Conservation (phyloP, 2,888 invertebrate genomes). For the Parnassius smintheus region DNA sequence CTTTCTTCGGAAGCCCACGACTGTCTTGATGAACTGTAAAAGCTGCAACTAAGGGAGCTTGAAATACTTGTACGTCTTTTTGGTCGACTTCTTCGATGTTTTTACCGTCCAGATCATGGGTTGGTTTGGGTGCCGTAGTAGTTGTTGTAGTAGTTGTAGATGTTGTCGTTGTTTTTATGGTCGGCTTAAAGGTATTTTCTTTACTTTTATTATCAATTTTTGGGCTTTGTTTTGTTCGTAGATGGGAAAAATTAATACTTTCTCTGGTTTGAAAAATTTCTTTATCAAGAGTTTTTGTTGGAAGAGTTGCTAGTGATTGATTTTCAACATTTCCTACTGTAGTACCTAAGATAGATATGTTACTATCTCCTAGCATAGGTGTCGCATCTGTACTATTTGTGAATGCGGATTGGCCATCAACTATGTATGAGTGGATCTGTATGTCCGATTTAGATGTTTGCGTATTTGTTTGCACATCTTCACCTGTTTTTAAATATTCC, state of each 20-base stretch:
- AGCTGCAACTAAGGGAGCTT: conserved; percentile 90
- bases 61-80: conserved; percentile 88
- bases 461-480: conserved; percentile 45
- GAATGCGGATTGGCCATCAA: conserved; percentile 72
- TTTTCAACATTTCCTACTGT: conserved; percentile 75
- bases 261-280: conserved; percentile 71
- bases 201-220: conserved; percentile 41
- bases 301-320: conserved; percentile 59
- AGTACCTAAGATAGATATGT: conserved; percentile 69
- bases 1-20: conserved; percentile 88
- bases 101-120: conserved; percentile 84
- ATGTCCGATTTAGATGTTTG: conserved; percentile 52
- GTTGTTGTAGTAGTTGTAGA: conserved; percentile 77
- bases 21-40: conserved; percentile 93
- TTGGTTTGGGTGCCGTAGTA: conserved; percentile 84
- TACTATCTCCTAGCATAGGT: conserved; percentile 61
- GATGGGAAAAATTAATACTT: conserved; percentile 60
- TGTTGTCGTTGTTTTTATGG: conserved; percentile 42
- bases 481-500: conserved; percentile 57
- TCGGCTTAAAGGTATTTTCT: conserved; percentile 28
- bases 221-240: conserved; percentile 60
- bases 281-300: conserved; percentile 62
- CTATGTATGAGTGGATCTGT: conserved; percentile 82
- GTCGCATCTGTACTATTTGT: conserved; percentile 52
- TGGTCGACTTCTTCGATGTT: conserved; percentile 85